These are phyloP conservation scores for Drosophila paulistorum DNA, from an alignment of 1,140 invertebrate species.

Conservation along the genomic window DNA sequence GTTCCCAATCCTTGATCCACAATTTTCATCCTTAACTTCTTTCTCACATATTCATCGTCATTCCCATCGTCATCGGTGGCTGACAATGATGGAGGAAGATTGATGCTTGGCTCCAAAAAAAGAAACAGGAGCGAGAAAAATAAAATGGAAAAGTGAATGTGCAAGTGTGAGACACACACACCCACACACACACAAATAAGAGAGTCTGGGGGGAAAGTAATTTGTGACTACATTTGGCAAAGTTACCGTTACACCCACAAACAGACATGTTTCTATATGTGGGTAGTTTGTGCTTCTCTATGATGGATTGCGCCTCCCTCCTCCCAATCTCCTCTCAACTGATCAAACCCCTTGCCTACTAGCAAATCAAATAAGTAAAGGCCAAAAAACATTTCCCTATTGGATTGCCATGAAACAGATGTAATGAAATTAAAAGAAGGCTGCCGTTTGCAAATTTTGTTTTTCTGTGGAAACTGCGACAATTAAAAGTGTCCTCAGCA, in stretches of 20 bases:
- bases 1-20: slow-evolving; percentile 15
- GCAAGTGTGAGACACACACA: slow-evolving; percentile 7
- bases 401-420: not conserved
- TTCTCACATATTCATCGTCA: slow-evolving; percentile 46
- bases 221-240: slow-evolving; percentile 9
- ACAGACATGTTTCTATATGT: not conserved
- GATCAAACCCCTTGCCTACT: too few relatives aligned
- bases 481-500: slow-evolving; percentile 1
- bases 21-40: slow-evolving; percentile 27
- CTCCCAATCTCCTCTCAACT: too few relatives aligned
- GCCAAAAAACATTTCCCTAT: not conserved
- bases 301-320: not conserved
- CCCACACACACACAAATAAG: not conserved
- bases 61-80: slow-evolving; percentile 59
- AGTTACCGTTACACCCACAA: not conserved
- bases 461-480: not conserved
- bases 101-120: slow-evolving; percentile 54
- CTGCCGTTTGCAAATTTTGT: not conserved
- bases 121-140: slow-evolving; percentile 24
- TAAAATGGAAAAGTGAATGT: slow-evolving; percentile 13
- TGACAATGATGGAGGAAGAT: slow-evolving; percentile 79
- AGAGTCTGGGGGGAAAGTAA: not conserved
- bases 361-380: not conserved
- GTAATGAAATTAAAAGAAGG: slow-evolving; percentile 4
- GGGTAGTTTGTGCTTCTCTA: slow-evolving; percentile 2